These are phyloP conservation scores for Heterochromis multidens DNA, from an alignment of 2,113 vertebrate species.

Conservation along the genomic window DNA sequence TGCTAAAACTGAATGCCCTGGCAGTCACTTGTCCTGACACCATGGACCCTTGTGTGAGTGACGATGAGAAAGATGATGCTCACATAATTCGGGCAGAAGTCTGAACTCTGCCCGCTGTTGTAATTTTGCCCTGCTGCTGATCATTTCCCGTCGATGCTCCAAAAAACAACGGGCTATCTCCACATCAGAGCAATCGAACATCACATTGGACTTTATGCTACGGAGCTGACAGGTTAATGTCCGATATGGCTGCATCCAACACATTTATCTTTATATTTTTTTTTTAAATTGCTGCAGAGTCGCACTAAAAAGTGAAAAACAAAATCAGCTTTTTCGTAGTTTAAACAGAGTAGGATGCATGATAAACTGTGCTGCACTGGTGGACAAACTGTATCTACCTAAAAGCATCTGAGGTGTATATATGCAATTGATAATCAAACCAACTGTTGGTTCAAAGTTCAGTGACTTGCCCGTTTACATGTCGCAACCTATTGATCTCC, in stretches of 20 bases:
- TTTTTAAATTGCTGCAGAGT: neutral
- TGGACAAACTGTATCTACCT: neutral
- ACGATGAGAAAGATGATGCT: no score
- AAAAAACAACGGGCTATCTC: neutral
- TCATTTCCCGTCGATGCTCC: neutral
- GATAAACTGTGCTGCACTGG: neutral
- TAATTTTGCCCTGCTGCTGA: neutral
- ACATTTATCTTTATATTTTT: no score
- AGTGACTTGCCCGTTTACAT: neutral
- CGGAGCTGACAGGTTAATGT: neutral
- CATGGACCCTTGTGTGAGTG: no score
- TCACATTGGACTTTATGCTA: neutral
- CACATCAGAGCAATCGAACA: neutral
- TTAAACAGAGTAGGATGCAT: neutral
- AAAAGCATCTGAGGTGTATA: no score
- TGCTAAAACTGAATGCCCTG: no score
- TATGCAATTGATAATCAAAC: neutral
- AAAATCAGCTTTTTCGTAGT: neutral
- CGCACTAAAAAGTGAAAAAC: neutral
- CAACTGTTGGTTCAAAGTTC: neutral
- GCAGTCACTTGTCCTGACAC: no score
- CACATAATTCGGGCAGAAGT: no score
- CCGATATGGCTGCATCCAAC: neutral
- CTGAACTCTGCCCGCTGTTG: neutral
- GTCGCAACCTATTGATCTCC: neutral